Base-by-base conservation (phyloP, 2,888 invertebrate species). In the Nomada ferruginata region DNA sequence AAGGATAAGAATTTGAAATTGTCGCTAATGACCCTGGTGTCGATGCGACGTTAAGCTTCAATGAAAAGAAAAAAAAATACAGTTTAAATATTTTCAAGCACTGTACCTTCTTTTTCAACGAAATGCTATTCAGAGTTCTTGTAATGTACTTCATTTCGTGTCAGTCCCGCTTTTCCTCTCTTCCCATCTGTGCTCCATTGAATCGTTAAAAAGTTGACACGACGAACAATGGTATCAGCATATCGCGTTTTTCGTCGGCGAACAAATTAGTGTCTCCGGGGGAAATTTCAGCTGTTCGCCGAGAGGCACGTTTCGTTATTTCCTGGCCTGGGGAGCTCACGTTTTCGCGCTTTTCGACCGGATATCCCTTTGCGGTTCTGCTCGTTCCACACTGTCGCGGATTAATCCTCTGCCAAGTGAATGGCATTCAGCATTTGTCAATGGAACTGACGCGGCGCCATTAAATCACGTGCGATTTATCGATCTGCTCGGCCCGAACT, bases 401-500 rank as follows among this genome's bases (percentile, higher is more conserved):
- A 61, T 44, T 44, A 44, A 44, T 61, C 44, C 61, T 10, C 11
- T n/a, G 20, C 42, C 20, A n/a, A 44, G 10, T 5, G 36, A 4
- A 61, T 11, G 5, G 11, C 9, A 53, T n/a, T 18, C 18, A n/a
- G 47, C 47, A 53, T 18, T 18, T 15, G 18, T 53, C n/a, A 53
- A 53, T n/a, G 53, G n/a, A 20, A 53, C 20, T 10, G 53, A 20
- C 53, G 53, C 7, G n/a, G 20, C 15, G 20, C 61, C 44, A 18
- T 44, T 44, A 44, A 36, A 61, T 61, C 42, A 42, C 61, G 20
- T 11, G 42, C 4, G 61, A 10, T 61, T 42, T 61, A 61, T 61
- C 61, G 44, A 61, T 61, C 44, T 5, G 11, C 36, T 36, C 2
- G 20, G 53, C 4, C 0, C 53, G 20, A 13, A 47, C 13, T 10